These are phyloP conservation scores for Muscina levida DNA, from an alignment of 2,888 invertebrate species.

Conservation along the genomic window DNA sequence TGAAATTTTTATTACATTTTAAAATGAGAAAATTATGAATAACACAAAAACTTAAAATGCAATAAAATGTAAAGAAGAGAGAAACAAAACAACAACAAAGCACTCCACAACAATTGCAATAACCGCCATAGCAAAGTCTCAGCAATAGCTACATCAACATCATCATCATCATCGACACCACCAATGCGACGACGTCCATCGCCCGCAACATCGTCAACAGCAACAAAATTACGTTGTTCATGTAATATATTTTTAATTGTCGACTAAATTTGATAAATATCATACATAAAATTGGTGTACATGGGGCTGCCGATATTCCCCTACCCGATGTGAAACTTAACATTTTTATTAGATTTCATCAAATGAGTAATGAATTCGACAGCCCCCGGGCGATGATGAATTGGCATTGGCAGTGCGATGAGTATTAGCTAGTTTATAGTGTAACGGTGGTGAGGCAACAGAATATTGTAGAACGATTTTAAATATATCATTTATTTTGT, in stretches of 20 bases:
- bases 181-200: neutral
- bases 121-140: neutral
- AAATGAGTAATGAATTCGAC: neutral
- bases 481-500: no score
- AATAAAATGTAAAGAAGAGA: conserved; percentile 41
- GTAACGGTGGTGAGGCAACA: no score
- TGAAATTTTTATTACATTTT: conserved; percentile 61
- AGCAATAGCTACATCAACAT: conserved; percentile 25
- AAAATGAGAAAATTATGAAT: conserved; percentile 64
- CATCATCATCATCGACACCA: conserved; percentile 29
- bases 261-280: conserved; percentile 64
- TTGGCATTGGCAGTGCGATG: no score
- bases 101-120: neutral
- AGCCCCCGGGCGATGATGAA: neutral
- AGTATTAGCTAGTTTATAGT: no score
- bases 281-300: conserved; percentile 65
- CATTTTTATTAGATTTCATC: conserved; percentile 56
- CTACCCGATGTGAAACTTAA: conserved; percentile 36
- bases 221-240: conserved; percentile 64
- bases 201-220: conserved; percentile 43
- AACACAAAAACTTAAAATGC: conserved; percentile 49
- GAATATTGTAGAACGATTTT: no score
- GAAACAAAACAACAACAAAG: neutral
- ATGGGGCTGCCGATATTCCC: neutral
- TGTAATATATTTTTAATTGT: conserved; percentile 73